A percentile compares a stretch with the other conserved stretches of the same genome.
phyloP scores from a whole-genome alignment of 2,113 vertebrate genomes.

The Mastomys natalensis region DNA sequence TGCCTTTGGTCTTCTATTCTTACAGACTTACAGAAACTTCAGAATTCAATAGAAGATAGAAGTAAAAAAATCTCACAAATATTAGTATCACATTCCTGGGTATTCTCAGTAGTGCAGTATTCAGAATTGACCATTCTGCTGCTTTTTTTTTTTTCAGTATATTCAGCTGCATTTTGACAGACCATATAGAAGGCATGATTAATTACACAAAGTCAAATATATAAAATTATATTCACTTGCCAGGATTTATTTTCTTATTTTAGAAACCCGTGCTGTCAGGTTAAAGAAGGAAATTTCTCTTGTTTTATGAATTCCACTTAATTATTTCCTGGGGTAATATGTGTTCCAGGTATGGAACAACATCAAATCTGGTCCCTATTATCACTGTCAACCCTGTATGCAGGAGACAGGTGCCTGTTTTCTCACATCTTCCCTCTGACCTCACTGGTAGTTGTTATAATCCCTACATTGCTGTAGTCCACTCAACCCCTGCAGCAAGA shows the following conservation, averaged over 20 bases:
- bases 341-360: neutral
- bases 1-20: neutral
- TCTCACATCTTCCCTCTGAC: neutral
- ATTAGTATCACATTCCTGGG: neutral
- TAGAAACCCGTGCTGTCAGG: neutral
- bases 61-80: neutral
- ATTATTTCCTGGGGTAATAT: neutral
- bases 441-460: neutral
- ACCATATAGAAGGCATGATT: neutral
- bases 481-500: neutral
- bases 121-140: neutral
- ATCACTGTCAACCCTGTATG: neutral
- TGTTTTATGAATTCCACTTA: neutral
- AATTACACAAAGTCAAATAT: neutral
- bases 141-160: neutral
- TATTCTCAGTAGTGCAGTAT: neutral
- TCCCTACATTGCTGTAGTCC: fast-evolving
- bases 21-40: neutral
- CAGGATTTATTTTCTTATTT: conserved; percentile 16
- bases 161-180: neutral
- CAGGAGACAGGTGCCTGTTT: neutral
- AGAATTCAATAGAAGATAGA: neutral
- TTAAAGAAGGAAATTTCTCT: neutral
- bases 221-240: conserved; percentile 5
- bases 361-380: neutral